Percentiles rank a stretch among this genome's conserved stretches.
Conservation (phyloP, 2,888 invertebrate genomes). For the Synanthedon tipuliformis region DNA sequence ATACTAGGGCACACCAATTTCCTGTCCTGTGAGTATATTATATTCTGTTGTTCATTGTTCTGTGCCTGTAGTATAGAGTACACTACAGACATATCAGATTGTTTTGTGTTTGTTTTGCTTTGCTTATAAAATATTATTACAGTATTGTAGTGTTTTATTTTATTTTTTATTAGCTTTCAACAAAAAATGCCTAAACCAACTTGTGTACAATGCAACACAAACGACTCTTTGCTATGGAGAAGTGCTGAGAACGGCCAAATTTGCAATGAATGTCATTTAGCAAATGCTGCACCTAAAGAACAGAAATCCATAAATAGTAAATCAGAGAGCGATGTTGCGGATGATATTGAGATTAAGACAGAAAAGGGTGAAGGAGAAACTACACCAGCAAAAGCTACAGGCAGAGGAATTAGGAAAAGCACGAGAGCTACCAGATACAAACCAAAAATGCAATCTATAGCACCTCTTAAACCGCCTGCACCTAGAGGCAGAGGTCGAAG, state of each 20-base stretch:
- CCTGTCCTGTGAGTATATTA: no score
- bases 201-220: constrained; percentile 77
- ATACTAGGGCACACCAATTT: no score
- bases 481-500: constrained; percentile 81
- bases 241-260: constrained; percentile 79
- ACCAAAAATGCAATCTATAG: constrained; percentile 44
- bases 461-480: constrained; percentile 32
- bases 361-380: constrained; percentile 41
- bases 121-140: no score
- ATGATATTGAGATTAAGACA: constrained; percentile 36
- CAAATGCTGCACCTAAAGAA: constrained; percentile 43
- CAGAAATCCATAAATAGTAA: constrained; percentile 19
- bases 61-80: no score
- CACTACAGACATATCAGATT: no score
- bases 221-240: constrained; percentile 81
- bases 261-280: constrained; percentile 79
- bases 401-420: constrained; percentile 70
- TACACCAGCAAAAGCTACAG: constrained; percentile 58
- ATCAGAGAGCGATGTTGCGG: constrained; percentile 19
- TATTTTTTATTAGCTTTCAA: no score
- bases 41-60: no score
- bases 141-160: no score
- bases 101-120: no score
- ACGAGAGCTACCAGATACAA: constrained; percentile 71
- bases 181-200: constrained; percentile 70